These are phyloP conservation scores for Nephrotoma appendiculata DNA, from an alignment of 2,888 invertebrate species.

Conservation along the genomic window DNA sequence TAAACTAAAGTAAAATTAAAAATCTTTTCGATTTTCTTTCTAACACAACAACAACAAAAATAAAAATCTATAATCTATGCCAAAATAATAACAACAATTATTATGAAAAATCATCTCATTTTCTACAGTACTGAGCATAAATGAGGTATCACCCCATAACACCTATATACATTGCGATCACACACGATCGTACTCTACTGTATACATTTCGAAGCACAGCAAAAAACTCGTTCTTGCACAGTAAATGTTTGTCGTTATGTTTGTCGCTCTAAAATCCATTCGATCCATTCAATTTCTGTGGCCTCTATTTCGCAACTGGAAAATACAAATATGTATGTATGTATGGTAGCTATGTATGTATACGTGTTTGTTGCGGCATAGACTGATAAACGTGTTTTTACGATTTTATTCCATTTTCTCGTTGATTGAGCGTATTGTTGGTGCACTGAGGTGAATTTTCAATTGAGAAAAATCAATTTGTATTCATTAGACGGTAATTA, in stretches of 20 bases:
- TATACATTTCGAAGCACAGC: background rate
- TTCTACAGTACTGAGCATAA: background rate
- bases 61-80: background rate
- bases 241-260: background rate
- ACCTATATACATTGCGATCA: background rate
- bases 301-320: background rate
- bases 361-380: background rate
- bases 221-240: background rate
- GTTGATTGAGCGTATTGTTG: background rate
- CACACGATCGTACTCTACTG: background rate
- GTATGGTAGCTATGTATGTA: background rate
- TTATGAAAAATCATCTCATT: background rate
- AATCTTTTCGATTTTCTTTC: background rate
- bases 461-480: background rate
- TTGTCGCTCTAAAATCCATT: background rate
- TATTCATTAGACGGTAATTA: background rate
- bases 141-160: background rate
- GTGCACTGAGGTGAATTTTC: background rate
- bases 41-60: background rate
- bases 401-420: background rate
- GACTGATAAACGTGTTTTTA: background rate
- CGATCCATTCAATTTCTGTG: background rate
- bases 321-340: background rate
- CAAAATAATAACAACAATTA: background rate
- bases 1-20: background rate